A percentile compares a stretch with the other conserved stretches of the same genome.
These are phyloP conservation scores for Lucifuga dentata DNA, from an alignment of 2,113 vertebrate genomes.

Conservation along the genomic window DNA sequence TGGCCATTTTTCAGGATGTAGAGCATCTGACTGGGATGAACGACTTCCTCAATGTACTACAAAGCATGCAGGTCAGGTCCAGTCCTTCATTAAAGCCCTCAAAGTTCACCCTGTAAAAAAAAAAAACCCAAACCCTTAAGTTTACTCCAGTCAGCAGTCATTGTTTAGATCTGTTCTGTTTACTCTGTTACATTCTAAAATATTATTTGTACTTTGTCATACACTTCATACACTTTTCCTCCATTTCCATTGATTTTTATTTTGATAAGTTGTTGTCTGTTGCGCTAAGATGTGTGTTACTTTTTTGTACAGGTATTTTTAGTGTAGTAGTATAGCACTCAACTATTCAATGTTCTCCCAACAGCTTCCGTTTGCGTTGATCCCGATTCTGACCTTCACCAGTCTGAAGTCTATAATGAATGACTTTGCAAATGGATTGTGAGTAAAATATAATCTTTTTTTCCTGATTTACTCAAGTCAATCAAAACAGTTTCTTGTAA, in stretches of 20 bases:
- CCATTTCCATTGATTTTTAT: too few species aligned
- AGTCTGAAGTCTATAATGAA: constrained; percentile 91
- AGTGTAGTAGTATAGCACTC: too few species aligned
- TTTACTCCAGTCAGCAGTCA: neutral
- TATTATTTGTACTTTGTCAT: too few species aligned
- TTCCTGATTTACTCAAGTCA: too few species aligned
- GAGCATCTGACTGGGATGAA: constrained; percentile 94
- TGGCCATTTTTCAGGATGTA: constrained; percentile 94
- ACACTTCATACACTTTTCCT: too few species aligned
- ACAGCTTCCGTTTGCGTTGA: constrained; percentile 96
- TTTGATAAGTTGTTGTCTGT: too few species aligned
- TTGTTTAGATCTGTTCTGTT: too few species aligned
- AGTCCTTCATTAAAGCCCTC: neutral
- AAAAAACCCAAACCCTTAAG: too few species aligned
- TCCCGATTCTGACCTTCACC: constrained; percentile 95
- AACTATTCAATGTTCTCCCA: neutral
- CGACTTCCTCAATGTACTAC: constrained; percentile 94
- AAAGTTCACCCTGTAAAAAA: neutral
- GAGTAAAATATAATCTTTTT: constrained; percentile 74
- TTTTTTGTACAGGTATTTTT: neutral
- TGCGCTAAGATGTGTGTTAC: too few species aligned
- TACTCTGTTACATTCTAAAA: too few species aligned
- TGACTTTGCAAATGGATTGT: constrained; percentile 94
- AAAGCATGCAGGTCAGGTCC: constrained; percentile 84
- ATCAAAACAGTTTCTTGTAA: too few species aligned